These are phyloP conservation scores for Cheiracanthium punctorium DNA, from an alignment of 2,888 invertebrate genomes.

Conservation along the genomic window DNA sequence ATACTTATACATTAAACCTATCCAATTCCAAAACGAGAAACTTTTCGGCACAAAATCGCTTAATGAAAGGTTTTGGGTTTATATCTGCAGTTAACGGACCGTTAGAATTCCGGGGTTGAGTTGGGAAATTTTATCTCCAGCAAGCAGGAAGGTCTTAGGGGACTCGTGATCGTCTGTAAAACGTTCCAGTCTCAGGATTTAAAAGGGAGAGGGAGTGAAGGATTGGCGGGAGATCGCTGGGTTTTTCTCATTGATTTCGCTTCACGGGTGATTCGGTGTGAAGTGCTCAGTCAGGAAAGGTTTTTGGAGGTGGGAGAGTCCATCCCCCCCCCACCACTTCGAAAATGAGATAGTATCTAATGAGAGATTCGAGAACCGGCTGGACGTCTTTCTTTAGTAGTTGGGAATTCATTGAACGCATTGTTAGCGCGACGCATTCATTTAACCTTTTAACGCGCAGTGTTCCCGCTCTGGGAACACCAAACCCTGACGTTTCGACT, in stretches of 20 bases:
- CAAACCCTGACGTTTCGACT: too few species aligned
- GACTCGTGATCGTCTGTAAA: constrained; percentile 43
- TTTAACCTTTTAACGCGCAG: too few species aligned
- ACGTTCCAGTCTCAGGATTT: constrained; percentile 30
- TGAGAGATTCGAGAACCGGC: too few species aligned
- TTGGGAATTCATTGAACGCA: too few species aligned
- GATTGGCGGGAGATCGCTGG: constrained; percentile 10
- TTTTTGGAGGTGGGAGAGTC: too few species aligned
- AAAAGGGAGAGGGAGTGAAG: constrained; percentile 7
- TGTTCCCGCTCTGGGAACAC: too few species aligned
- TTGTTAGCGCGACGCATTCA: too few species aligned
- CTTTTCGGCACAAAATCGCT: not conserved
- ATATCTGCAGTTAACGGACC: not conserved
- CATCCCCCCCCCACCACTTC: too few species aligned
- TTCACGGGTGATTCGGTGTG: not conserved
- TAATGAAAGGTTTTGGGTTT: constrained; percentile 2
- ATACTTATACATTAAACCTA: too few species aligned
- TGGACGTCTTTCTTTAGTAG: too few species aligned
- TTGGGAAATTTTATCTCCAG: constrained; percentile 56
- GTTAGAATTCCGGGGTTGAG: constrained; percentile 1
- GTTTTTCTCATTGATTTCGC: not conserved
- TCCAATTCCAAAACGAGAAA: too few species aligned
- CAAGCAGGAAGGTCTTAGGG: constrained; percentile 43
- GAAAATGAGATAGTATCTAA: too few species aligned
- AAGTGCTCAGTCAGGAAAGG: not conserved